Conservation (phyloP, 2,888 invertebrate genomes). For the Smittia sp. region DNA sequence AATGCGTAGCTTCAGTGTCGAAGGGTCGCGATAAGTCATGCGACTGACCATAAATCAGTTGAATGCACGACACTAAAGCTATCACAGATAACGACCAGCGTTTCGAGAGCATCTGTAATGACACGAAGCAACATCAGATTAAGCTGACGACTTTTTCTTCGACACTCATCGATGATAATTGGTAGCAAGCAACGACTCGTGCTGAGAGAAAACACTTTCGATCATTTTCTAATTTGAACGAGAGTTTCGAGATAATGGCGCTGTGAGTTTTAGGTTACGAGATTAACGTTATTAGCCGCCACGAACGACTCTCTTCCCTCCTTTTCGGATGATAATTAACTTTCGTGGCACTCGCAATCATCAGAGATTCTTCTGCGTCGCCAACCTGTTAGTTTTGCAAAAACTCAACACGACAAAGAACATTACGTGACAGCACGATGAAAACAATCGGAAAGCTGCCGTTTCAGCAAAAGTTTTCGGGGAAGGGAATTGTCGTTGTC, state of each 20-base stretch:
- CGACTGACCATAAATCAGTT: slow-evolving; percentile 35
- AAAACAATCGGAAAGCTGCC: slow-evolving; percentile 7
- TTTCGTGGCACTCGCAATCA: not conserved
- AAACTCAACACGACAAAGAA: not conserved
- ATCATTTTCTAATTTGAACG: not conserved
- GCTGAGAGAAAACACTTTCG: slow-evolving; percentile 11
- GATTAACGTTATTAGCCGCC: slow-evolving; percentile 11
- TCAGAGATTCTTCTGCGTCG: not conserved
- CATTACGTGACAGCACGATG: slow-evolving; percentile 26
- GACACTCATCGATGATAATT: too few species aligned
- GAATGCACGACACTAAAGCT: slow-evolving; percentile 6
- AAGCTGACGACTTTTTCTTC: not conserved
- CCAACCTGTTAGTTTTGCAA: not conserved
- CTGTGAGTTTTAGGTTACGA: slow-evolving; percentile 10
- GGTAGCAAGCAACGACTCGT: not conserved
- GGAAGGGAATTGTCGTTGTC: not conserved
- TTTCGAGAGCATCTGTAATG: slow-evolving; percentile 25
- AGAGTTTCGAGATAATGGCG: not conserved
- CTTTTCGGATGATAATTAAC: slow-evolving; percentile 11
- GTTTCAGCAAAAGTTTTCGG: not conserved
- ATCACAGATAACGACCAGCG: slow-evolving; percentile 25
- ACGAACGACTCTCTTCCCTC: not conserved
- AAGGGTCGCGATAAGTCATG: slow-evolving; percentile 10
- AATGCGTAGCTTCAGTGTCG: not conserved
- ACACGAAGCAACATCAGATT: not conserved